A percentile compares a stretch with the other conserved stretches of the same genome.
Conservation (phyloP, 1,140 invertebrate genomes). For the Ptiloglossa arizonensis region DNA sequence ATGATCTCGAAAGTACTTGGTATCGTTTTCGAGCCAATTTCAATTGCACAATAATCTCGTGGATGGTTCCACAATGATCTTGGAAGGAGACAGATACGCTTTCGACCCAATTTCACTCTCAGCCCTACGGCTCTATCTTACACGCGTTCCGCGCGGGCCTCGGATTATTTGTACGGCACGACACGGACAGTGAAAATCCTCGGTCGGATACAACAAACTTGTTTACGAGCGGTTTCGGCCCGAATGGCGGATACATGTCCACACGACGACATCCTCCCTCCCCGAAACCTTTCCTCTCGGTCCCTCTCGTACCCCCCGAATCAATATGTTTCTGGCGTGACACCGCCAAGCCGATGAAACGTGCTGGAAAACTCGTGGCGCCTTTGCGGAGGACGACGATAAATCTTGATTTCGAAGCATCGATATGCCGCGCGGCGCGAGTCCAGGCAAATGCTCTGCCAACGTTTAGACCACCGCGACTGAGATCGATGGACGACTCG, state of each 20-base stretch:
- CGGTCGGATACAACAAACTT: slow-evolving; percentile 48
- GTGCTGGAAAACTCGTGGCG: slow-evolving; percentile 36
- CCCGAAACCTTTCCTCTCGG: neutral
- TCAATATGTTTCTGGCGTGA: slow-evolving; percentile 35
- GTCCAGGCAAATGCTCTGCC: slow-evolving; percentile 12
- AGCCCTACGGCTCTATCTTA: neutral
- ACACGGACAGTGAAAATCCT: slow-evolving; percentile 33
- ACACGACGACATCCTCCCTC: slow-evolving; percentile 11
- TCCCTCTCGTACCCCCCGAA: neutral
- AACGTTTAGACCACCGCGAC: slow-evolving; percentile 1
- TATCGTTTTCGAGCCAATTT: too few species aligned
- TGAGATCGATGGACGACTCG: neutral
- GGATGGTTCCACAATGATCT: too few species aligned
- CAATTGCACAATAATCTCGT: too few species aligned
- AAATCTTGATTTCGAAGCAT: slow-evolving; percentile 49
- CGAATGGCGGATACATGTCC: slow-evolving; percentile 20
- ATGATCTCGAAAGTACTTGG: too few species aligned
- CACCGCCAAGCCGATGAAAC: slow-evolving; percentile 3
- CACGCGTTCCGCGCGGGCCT: neutral
- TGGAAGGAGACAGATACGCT: neutral
- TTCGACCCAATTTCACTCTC: neutral
- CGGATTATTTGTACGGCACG: slow-evolving; percentile 29
- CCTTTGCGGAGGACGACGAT: slow-evolving; percentile 33
- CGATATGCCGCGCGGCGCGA: slow-evolving; percentile 20
- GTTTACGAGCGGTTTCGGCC: slow-evolving; percentile 60